These are phyloP conservation scores for Thymelicus lineola DNA, from an alignment of 2,888 invertebrate genomes.

Conservation along the genomic window DNA sequence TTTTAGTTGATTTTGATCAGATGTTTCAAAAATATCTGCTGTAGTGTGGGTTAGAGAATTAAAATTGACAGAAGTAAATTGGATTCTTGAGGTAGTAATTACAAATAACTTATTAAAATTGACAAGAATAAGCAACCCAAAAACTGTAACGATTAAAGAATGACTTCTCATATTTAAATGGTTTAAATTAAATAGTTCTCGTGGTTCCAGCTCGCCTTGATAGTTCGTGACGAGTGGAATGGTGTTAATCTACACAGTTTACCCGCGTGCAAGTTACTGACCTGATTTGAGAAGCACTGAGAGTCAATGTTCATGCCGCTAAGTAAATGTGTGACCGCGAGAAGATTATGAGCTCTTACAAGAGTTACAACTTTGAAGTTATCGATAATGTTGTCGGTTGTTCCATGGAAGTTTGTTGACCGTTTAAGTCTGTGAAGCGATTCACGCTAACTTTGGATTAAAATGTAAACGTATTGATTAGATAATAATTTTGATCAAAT, in stretches of 20 bases:
- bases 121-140: background rate
- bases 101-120: background rate
- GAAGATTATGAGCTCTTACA: background rate
- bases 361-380: background rate
- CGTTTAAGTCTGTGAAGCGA: background rate
- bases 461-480: background rate
- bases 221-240: constrained; percentile 35
- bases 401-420: background rate
- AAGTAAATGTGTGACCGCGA: constrained; percentile 20
- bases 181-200: background rate
- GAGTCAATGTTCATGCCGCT: constrained; percentile 18
- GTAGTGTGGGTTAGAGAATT: too few relatives aligned
- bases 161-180: constrained; percentile 9
- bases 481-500: too few relatives aligned
- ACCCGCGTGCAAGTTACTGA: constrained; percentile 23
- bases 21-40: too few relatives aligned
- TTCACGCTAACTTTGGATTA: background rate
- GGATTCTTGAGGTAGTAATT: too few relatives aligned
- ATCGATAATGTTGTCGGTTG: background rate
- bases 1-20: too few relatives aligned
- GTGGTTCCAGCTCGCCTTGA: constrained; percentile 30
- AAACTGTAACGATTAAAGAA: background rate
- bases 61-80: too few relatives aligned
- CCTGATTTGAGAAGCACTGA: constrained; percentile 27
- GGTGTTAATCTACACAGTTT: constrained; percentile 30